Evolutionary conservation across 2,888 invertebrate species (phyloP), one percentile per base, ranked within the genome.

Genomic region (Rhogogaster chlorosoma): DNA sequence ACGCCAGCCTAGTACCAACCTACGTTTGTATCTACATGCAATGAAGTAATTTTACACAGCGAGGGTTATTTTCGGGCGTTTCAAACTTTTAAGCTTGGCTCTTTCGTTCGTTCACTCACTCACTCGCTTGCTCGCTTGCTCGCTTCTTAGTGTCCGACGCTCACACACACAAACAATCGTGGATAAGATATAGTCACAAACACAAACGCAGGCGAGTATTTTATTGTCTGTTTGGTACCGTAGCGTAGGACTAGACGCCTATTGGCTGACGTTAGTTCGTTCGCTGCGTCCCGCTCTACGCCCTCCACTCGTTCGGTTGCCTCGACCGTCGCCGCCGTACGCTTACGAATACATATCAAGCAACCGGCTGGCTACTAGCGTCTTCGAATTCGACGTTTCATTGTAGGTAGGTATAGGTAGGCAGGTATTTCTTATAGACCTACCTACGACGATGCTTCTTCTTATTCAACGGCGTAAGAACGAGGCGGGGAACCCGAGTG

Each of bases 141-240:
- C 36, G n/a, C n/a, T 70, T 18, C 36, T 70, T 36, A 32, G 70
- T 36, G n/a, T 36, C 70, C 15, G n/a, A 32, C 70, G 70, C 32
- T 36, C 70, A 6, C 6, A 32, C 70, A n/a, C 18, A 7, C 36
- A 29, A 32, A 70, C 18, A n/a, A 9, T 32, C 70, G 36, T n/a
- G 36, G 70, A 53, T 53, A 53, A 36, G 9, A 29, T 26, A 73
- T 3, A 38, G 42, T 9, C 73, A 42, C 26, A 9, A 5, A 7
- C 29, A 67, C 32, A 15, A 15, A 15, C 32, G 29, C 32, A 32
- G 32, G 32, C 67, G 32, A 61, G 61, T 67, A 32, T 67, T 67
- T 67, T 67, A 67, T 67, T 67, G 32, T 67, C 32, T 26, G 67
- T 18, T 67, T 67, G 67, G 53, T 67, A 67, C 67, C 32, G 26